Percentiles rank a stretch among this genome's conserved stretches.
These are phyloP conservation scores for Drosophila parabipectinata DNA, from an alignment of 1,140 invertebrate genomes.

Conservation along the genomic window DNA sequence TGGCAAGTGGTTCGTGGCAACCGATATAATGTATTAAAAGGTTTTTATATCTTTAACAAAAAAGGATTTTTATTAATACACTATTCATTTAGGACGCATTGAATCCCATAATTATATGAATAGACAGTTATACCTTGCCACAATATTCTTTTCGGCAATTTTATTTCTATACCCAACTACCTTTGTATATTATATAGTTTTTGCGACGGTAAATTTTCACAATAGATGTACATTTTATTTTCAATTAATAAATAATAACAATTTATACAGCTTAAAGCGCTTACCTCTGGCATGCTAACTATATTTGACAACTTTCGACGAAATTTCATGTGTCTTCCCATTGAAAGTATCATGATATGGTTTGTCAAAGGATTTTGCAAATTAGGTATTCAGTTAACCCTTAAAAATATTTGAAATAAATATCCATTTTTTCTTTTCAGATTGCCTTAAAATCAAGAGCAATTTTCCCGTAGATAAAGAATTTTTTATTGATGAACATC, in stretches of 20 bases:
- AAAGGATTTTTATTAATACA: neutral
- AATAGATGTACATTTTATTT: too few species aligned
- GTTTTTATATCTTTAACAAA: conserved; percentile 9
- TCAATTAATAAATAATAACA: neutral
- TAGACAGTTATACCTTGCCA: conserved; percentile 78
- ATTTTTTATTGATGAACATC: conserved; percentile 34
- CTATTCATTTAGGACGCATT: conserved; percentile 53
- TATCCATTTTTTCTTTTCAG: conserved; percentile 13
- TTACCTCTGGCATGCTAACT: conserved; percentile 19
- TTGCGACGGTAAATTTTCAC: conserved; percentile 65
- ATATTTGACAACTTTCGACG: conserved; percentile 15
- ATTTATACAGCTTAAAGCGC: conserved; percentile 48
- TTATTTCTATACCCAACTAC: conserved; percentile 79
- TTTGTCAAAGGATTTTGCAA: conserved; percentile 49
- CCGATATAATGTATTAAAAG: conserved; percentile 76
- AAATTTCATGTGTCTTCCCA: conserved; percentile 83
- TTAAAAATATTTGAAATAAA: neutral
- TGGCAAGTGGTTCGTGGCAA: conserved; percentile 82
- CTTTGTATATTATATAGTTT: conserved; percentile 78
- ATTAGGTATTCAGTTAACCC: conserved; percentile 36
- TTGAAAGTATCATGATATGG: conserved; percentile 81
- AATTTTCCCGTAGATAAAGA: conserved; percentile 15
- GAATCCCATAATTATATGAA: conserved; percentile 81
- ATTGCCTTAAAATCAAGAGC: conserved; percentile 53
- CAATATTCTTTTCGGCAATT: conserved; percentile 77